Percentiles rank a stretch among this genome's conserved stretches.
Conservation (phyloP, 2,888 invertebrate species). For the Cryptus armator region DNA sequence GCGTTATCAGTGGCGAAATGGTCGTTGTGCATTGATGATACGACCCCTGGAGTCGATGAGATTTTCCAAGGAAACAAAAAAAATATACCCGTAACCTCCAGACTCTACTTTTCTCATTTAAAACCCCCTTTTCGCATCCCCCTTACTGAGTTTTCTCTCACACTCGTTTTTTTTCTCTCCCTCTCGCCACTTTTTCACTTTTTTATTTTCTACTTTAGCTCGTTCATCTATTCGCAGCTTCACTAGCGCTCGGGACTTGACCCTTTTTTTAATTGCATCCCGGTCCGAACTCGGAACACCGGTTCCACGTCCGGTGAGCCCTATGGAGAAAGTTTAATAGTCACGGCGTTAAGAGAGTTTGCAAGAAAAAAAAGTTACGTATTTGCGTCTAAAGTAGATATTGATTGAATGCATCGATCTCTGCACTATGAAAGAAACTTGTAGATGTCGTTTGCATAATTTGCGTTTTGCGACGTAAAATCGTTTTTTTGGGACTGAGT, state of each 20-base stretch:
- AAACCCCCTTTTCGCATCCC: constrained; percentile 32
- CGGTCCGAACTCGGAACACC: constrained; percentile 18
- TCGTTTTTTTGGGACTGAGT: not conserved
- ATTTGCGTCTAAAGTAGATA: no score
- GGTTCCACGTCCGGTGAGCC: not conserved
- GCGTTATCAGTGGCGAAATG: not conserved
- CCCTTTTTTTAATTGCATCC: constrained; percentile 81
- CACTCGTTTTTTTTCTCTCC: constrained; percentile 6
- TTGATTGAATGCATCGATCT: no score
- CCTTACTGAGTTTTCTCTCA: not conserved
- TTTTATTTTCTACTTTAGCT: not conserved
- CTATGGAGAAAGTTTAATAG: not conserved
- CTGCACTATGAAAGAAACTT: no score
- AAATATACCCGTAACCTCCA: not conserved
- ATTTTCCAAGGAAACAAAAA: constrained; percentile 6
- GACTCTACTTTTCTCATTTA: constrained; percentile 16
- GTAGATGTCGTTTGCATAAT: not conserved
- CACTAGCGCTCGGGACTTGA: constrained; percentile 72
- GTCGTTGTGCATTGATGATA: constrained; percentile 3
- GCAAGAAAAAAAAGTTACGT: no score
- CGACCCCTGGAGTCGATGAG: constrained; percentile 4
- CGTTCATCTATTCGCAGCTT: constrained; percentile 17
- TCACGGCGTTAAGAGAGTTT: not conserved
- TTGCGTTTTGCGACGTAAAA: not conserved
- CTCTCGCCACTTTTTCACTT: not conserved